Percentiles rank a stretch among this genome's conserved stretches.
Conservation (phyloP, 2,888 invertebrate species). For the Sinodicranocentrus sp. region DNA sequence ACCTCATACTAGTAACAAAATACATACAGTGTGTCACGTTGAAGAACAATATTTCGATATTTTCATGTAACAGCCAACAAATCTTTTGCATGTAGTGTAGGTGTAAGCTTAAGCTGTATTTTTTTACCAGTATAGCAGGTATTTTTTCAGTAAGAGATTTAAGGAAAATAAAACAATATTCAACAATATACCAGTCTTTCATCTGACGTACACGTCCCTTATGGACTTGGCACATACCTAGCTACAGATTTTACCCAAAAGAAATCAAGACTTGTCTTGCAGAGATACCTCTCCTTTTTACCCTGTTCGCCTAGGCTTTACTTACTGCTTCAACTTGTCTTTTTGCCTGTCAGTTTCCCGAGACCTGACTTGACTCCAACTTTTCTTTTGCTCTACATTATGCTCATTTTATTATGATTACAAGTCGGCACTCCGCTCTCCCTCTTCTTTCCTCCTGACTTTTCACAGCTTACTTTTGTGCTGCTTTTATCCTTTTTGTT, state of each 20-base stretch:
- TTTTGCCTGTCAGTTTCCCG: slow-evolving; percentile 56
- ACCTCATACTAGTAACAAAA: too few species aligned
- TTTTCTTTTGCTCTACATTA: slow-evolving; percentile 41
- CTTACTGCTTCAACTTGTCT: slow-evolving; percentile 55
- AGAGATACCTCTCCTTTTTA: slow-evolving; percentile 8
- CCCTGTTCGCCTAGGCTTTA: slow-evolving; percentile 25
- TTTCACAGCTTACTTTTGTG: not conserved
- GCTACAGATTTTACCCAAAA: slow-evolving; percentile 54
- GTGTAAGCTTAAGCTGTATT: too few species aligned
- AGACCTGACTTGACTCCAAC: slow-evolving; percentile 62
- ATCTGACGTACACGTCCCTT: slow-evolving; percentile 32
- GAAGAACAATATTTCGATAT: slow-evolving; percentile 22
- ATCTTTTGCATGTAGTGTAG: too few species aligned
- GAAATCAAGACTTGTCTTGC: slow-evolving; percentile 51
- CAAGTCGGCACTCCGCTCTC: slow-evolving; percentile 38
- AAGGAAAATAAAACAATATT: too few species aligned
- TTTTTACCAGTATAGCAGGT: too few species aligned
- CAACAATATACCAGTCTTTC: too few species aligned
- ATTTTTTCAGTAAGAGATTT: slow-evolving; percentile 23
- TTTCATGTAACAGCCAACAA: too few species aligned
- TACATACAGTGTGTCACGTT: too few species aligned
- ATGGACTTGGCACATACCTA: slow-evolving; percentile 33
- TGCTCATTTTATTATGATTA: slow-evolving; percentile 55
- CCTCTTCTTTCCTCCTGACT: not conserved
- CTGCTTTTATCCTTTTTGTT: not conserved